Evolutionary conservation across 2,888 invertebrate species (phyloP).

Genomic region (Molorchus minor): DNA sequence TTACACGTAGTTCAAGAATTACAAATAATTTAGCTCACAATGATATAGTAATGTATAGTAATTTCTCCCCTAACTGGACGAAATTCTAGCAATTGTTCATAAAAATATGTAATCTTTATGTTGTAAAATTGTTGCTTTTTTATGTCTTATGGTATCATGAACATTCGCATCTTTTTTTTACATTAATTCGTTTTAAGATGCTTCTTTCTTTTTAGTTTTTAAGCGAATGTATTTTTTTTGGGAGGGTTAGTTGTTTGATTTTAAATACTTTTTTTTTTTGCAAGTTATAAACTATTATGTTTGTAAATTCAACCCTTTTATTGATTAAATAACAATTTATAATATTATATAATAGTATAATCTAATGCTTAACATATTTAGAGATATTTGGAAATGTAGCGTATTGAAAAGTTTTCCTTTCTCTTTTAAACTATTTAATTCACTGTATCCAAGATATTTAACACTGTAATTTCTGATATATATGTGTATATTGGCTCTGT

Average conservation of each 20-base stretch:
- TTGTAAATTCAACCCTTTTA: constrained; percentile 31
- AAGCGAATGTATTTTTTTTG: constrained; percentile 45
- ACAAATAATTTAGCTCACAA: constrained; percentile 52
- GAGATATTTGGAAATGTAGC: constrained; percentile 52
- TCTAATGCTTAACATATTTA: constrained; percentile 54
- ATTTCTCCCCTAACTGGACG: constrained; percentile 44
- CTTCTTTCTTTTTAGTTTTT: constrained; percentile 44
- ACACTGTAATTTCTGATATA: constrained; percentile 54
- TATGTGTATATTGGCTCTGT: constrained; percentile 61
- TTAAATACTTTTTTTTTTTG: constrained; percentile 37
- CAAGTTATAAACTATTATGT: constrained; percentile 20
- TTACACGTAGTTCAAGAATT: constrained; percentile 48
- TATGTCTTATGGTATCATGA: constrained; percentile 34
- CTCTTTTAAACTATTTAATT: constrained; percentile 40
- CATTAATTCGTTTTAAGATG: constrained; percentile 34
- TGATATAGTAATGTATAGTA: constrained; percentile 49
- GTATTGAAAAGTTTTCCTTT: constrained; percentile 45
- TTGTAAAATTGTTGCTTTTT: constrained; percentile 47
- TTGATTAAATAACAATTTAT: constrained; percentile 42
- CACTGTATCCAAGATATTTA: constrained; percentile 51
- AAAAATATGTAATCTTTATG: constrained; percentile 46
- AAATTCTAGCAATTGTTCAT: constrained; percentile 49
- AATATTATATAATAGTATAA: constrained; percentile 48
- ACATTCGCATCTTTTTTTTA: constrained; percentile 27
- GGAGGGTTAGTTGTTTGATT: constrained; percentile 39